phyloP scores from a whole-genome alignment of 2,888 invertebrate species.

The Eugnorisma glareosa region DNA sequence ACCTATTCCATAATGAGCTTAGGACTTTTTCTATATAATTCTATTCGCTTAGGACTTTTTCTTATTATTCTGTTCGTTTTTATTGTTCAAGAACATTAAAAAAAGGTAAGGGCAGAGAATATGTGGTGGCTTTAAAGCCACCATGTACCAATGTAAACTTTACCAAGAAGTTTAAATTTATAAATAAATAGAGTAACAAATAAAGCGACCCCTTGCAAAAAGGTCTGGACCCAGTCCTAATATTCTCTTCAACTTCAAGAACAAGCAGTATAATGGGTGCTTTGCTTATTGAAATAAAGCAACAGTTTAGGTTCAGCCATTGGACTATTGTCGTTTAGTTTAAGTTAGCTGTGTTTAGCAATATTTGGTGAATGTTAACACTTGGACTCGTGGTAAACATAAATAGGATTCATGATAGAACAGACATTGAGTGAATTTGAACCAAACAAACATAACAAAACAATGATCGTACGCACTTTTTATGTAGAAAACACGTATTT shows the following conservation, averaged over 20 bases:
- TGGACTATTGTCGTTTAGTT: neutral
- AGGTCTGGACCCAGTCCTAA: neutral
- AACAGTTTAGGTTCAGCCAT: neutral
- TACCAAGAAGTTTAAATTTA: neutral
- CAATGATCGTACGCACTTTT: slow-evolving; percentile 10
- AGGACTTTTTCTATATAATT: no score
- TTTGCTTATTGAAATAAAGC: neutral
- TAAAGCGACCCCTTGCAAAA: neutral
- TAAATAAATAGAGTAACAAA: neutral
- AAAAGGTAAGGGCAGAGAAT: neutral
- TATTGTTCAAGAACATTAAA: neutral
- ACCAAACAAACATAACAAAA: slow-evolving; percentile 18
- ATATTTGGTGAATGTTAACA: slow-evolving; percentile 21
- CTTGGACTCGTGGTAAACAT: neutral
- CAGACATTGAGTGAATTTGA: neutral
- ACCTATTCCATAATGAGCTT: no score
- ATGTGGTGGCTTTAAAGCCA: neutral
- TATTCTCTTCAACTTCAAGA: neutral
- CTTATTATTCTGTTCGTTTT: neutral
- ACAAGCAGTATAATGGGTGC: neutral
- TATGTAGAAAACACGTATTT: slow-evolving; percentile 23
- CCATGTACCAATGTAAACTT: neutral
- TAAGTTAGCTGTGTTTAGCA: slow-evolving; percentile 24
- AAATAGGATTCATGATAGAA: neutral
- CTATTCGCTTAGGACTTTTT: neutral